A percentile compares a stretch with the other conserved stretches of the same genome.
These are phyloP conservation scores for Austrolebias charrua DNA, from an alignment of 2,797 vertebrate species.

Conservation along the genomic window DNA sequence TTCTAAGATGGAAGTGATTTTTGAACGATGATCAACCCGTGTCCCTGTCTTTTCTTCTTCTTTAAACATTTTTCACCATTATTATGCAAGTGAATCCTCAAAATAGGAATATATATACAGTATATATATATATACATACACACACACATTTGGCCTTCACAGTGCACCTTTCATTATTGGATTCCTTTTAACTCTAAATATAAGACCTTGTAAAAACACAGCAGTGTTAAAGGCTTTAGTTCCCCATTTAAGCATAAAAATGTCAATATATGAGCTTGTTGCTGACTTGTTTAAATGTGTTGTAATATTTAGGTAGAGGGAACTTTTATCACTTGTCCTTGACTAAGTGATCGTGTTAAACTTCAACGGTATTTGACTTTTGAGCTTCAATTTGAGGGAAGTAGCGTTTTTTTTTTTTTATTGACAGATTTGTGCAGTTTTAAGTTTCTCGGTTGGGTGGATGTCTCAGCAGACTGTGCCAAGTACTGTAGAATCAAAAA, in stretches of 20 bases:
- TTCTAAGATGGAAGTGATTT: slow-evolving; percentile 53
- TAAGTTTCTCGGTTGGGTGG: slow-evolving; percentile 21
- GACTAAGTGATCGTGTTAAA: slow-evolving; percentile 6
- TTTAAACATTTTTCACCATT: background rate
- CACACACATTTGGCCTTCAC: slow-evolving; percentile 47
- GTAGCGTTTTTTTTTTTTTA: slow-evolving; percentile 14
- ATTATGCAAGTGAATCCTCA: slow-evolving; percentile 61
- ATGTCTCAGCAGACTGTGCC: slow-evolving; percentile 40
- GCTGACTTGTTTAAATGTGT: slow-evolving; percentile 10
- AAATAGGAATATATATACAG: slow-evolving; percentile 25
- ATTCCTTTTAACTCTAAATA: slow-evolving; percentile 40
- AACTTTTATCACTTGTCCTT: slow-evolving; percentile 27
- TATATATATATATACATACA: too few relatives aligned
- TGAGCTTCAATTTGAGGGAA: slow-evolving; percentile 27
- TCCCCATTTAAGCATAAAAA: slow-evolving; percentile 2
- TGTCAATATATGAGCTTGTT: slow-evolving; percentile 10
- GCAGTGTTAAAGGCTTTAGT: slow-evolving; percentile 50
- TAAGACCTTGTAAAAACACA: slow-evolving; percentile 55
- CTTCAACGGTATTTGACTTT: slow-evolving; percentile 21
- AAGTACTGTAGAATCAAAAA: slow-evolving; percentile 36
- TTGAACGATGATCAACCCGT: slow-evolving; percentile 28
- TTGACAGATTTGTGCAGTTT: slow-evolving; percentile 16
- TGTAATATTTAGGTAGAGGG: slow-evolving; percentile 30
- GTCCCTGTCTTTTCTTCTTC: background rate
- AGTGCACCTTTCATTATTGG: slow-evolving; percentile 45